Evolutionary conservation across 2,113 vertebrate species (phyloP), one percentile per base, ranked within the genome.

Genomic region (Rhynchomys soricoides): DNA sequence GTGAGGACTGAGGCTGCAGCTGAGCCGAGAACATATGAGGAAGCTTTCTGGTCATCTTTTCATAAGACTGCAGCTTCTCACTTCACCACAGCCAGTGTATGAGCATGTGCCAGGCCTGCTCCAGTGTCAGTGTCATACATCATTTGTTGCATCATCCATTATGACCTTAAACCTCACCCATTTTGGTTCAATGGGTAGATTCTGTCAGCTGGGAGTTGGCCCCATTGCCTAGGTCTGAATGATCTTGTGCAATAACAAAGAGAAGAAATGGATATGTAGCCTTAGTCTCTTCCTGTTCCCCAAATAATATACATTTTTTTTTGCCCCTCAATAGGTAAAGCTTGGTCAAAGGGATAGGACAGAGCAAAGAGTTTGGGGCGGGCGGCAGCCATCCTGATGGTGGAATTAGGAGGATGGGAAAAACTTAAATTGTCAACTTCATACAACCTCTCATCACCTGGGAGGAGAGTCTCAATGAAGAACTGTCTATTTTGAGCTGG

Each of bases 31-130:
- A 87, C 9, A 34, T 26, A 0, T 31, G 64, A 24, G 64, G 64
- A 52, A 87, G 45, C 85, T 52, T 86, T 37, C 85, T 70, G 85
- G 85, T 86, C 85, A 86, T 86, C 85, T 66, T 86, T 22, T 48
- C 62, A 34, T 68, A 48, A 86, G 85, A n/a, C 62, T 6, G 29
- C 31, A 21, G 21, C 45, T 7, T 86, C 31, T 87, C 45, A 8
- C 31, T 24, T 70, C 34, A 2, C 34, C 21, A 7, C 29, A 70
- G 34, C 34, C 21, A 29, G 66, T 4, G 48, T 52, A 3, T n/a
- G 66, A n/a, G 66, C 45, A 2, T 15, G 31, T 24, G 45, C 4
- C 64, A 70, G 34, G 8, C 11, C 34, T 10, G 66, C 48, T 10
- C 48, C 12, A 2, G 85, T 11, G 1, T 26, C 22, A 37, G 31